phyloP scores from a whole-genome alignment of 1,140 invertebrate genomes.

The Tetramorium alpestre region DNA sequence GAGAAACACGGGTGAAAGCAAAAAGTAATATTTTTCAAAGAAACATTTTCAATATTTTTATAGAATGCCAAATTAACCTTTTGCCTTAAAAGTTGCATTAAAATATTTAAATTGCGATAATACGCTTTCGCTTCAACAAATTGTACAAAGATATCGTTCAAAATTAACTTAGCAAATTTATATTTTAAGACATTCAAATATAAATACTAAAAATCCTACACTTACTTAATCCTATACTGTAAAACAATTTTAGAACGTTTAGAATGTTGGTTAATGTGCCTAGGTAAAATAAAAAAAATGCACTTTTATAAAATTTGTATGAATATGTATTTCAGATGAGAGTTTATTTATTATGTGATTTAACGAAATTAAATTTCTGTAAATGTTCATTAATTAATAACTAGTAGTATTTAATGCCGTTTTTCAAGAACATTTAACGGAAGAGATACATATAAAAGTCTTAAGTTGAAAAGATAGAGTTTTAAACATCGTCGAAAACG shows the following conservation, averaged over 20 bases:
- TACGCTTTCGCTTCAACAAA: neutral
- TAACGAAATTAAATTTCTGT: neutral
- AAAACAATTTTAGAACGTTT: too few species aligned
- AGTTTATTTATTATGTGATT: neutral
- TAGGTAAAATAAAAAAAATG: slow-evolving; percentile 17
- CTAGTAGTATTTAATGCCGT: neutral
- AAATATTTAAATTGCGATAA: neutral
- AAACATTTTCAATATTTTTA: neutral
- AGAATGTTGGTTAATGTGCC: neutral
- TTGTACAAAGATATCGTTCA: neutral
- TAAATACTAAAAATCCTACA: neutral
- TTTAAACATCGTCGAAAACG: slow-evolving; percentile 73
- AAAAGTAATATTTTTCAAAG: slow-evolving; percentile 6
- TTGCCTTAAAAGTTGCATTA: neutral
- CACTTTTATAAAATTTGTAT: neutral
- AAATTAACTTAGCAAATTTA: neutral
- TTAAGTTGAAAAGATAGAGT: neutral
- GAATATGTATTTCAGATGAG: neutral
- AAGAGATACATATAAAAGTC: neutral
- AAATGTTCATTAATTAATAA: neutral
- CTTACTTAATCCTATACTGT: too few species aligned
- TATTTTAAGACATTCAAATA: neutral
- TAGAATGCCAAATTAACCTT: neutral
- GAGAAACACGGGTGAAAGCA: neutral
- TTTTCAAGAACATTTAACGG: neutral